Conservation (phyloP, 2,113 vertebrate genomes). For the Deroptyus accipitrinus region DNA sequence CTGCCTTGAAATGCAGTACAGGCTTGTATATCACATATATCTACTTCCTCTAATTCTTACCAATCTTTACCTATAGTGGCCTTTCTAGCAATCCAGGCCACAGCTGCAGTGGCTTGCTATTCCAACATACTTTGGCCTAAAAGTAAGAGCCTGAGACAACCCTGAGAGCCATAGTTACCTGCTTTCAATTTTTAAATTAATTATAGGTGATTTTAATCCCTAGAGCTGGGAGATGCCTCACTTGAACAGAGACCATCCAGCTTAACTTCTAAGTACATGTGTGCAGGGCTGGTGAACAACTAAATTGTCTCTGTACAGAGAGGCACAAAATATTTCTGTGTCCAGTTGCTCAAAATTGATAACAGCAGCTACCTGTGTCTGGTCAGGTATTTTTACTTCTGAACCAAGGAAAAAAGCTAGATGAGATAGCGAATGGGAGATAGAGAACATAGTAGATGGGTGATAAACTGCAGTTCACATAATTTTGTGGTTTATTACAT, state of each 20-base stretch:
- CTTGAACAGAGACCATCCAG: neutral
- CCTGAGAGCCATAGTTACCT: neutral
- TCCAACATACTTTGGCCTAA: neutral
- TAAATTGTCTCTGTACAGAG: neutral
- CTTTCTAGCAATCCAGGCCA: neutral
- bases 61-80: neutral
- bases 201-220: neutral
- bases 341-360: neutral
- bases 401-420: neutral
- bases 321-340: neutral
- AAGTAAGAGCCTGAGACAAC: neutral
- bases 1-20: neutral
- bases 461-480: neutral
- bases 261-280: neutral
- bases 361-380: neutral
- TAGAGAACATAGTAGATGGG: neutral
- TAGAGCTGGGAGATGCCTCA: neutral
- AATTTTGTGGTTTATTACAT: neutral
- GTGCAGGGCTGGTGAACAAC: neutral
- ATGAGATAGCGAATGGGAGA: neutral
- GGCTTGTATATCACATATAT: rapidly evolving
- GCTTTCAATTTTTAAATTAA: neutral
- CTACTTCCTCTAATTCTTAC: neutral
- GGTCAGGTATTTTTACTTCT: neutral
- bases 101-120: neutral